Base-by-base conservation (phyloP, 2,113 vertebrate genomes). In the Tupaia chinensis region DNA sequence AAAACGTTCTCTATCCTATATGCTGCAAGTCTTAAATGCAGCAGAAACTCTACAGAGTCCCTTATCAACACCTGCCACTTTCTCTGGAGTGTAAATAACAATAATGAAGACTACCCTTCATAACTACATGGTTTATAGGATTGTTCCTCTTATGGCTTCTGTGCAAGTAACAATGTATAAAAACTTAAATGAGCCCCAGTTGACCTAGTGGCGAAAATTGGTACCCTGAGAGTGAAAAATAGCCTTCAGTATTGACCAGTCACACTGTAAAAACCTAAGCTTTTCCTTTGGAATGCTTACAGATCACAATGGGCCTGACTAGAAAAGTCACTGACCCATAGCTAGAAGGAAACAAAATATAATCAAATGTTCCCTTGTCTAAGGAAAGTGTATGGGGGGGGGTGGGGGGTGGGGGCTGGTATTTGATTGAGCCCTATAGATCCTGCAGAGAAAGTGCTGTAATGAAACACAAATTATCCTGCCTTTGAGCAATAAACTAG, bases 391-490 rank as follows among this genome's bases (percentile, higher is more conserved):
- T 87, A n/a, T 63, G 65, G 12, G 1, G 6, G 6, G 34, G 19
- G 53, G 20, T 15, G 44, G 2, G 2, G 10, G 19, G 5, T 9
- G 53, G 4, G 10, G 4, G 68, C 44, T 44, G 80, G 65, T 92
- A 82, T 81, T 94, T 12, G 22, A 93, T 78, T 91, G 44, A 97
- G 70, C 10, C 1, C 78, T 93, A 81, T 32, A 76, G 72, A 77
- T 65, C 2, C 78, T 69, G 19, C 65, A 97, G 27, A 97, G 82
- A 94, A 97, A 96, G 76, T 14, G 17, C 32, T 96, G 17, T 97
- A 93, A 96, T 95, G 93, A 97, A 96, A 98, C 94, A 95, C 74
- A 96, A 97, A 97, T 95, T 93, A 95, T 69, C 7, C 91, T 83
- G 32, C 84, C 32, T 84, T 89, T 97, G 93, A 97, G 95, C 96